Percentiles rank a stretch among this genome's conserved stretches.
These are phyloP conservation scores for Ptilodon capucinus DNA, from an alignment of 2,888 invertebrate genomes.

Conservation along the genomic window DNA sequence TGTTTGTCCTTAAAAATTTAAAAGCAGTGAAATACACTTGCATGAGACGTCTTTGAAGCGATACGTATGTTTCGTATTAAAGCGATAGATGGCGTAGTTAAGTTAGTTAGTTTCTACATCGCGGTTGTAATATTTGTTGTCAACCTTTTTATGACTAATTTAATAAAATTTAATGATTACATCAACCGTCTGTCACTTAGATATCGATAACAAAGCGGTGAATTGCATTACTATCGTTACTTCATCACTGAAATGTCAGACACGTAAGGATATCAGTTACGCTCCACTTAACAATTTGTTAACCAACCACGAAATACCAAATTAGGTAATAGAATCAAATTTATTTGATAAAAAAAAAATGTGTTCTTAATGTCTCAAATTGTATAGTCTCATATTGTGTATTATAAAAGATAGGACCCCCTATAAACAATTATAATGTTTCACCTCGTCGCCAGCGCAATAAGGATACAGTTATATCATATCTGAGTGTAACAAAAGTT, in stretches of 20 bases:
- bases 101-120: neutral
- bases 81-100: neutral
- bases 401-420: neutral
- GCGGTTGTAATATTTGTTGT: neutral
- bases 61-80: too few relatives aligned
- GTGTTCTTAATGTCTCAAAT: neutral
- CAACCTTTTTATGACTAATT: neutral
- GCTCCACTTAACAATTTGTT: neutral
- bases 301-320: neutral
- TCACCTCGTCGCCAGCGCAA: neutral
- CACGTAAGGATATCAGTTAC: neutral
- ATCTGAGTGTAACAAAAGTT: conserved; percentile 12
- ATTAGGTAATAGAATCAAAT: neutral
- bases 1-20: too few relatives aligned
- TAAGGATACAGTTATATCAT: conserved; percentile 23
- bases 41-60: too few relatives aligned
- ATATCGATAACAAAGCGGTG: neutral
- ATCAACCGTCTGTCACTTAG: neutral
- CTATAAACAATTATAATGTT: neutral
- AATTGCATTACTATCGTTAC: neutral
- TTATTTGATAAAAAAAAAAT: neutral
- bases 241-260: neutral
- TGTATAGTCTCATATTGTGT: neutral
- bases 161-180: neutral
- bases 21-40: too few relatives aligned